A percentile compares a stretch with the other conserved stretches of the same genome.
These are phyloP conservation scores for Cryptus armator DNA, from an alignment of 2,888 invertebrate species.

Conservation along the genomic window DNA sequence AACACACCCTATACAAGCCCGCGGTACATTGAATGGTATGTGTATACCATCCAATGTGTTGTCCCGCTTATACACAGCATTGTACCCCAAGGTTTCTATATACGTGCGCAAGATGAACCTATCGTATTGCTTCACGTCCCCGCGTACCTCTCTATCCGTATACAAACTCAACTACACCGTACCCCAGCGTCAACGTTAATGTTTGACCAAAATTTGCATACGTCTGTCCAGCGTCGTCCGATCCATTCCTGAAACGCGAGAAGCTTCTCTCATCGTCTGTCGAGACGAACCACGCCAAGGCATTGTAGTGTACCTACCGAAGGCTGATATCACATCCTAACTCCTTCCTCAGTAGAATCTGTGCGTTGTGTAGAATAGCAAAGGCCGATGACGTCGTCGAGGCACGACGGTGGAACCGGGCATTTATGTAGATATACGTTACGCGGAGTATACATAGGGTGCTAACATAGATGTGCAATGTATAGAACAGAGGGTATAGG, in stretches of 20 bases:
- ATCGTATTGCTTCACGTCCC: slow-evolving; percentile 15
- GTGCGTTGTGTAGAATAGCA: slow-evolving; percentile 36
- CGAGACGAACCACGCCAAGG: background rate
- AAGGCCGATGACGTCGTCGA: slow-evolving; percentile 41
- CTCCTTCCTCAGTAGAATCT: slow-evolving; percentile 25
- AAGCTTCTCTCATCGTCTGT: slow-evolving; percentile 11
- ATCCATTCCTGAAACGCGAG: slow-evolving; percentile 75
- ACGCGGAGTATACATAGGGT: background rate
- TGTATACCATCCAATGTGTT: slow-evolving; percentile 26
- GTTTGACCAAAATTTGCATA: slow-evolving; percentile 84
- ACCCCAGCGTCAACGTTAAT: slow-evolving; percentile 78
- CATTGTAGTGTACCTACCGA: background rate
- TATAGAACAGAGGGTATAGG: background rate
- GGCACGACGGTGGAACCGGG: slow-evolving; percentile 54
- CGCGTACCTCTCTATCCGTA: slow-evolving; percentile 15
- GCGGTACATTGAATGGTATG: slow-evolving; percentile 20
- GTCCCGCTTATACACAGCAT: slow-evolving; percentile 22
- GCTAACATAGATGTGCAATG: slow-evolving; percentile 9
- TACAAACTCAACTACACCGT: slow-evolving; percentile 56
- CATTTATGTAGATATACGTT: slow-evolving; percentile 61
- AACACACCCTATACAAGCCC: slow-evolving; percentile 35
- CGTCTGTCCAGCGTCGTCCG: slow-evolving; percentile 79
- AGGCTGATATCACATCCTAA: slow-evolving; percentile 10
- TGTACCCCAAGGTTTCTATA: background rate
- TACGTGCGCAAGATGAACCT: slow-evolving; percentile 7